A percentile compares a stretch with the other conserved stretches of the same genome.
These are phyloP conservation scores for Benitochromis conjunctus DNA, from an alignment of 2,113 vertebrate genomes.

Conservation along the genomic window DNA sequence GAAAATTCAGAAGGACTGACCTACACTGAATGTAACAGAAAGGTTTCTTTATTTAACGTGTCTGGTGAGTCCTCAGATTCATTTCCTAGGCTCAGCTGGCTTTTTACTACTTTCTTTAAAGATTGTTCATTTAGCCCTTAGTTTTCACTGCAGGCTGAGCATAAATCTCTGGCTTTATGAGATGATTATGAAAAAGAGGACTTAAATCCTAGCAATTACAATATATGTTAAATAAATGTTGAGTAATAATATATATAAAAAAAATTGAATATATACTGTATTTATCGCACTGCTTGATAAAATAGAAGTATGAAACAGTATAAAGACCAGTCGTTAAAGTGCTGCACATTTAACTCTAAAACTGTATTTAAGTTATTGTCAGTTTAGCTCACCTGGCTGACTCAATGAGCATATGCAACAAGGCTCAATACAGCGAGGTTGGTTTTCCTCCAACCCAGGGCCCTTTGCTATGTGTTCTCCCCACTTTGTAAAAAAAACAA, in stretches of 20 bases:
- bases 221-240: background rate
- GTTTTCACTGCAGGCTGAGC: background rate
- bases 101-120: background rate
- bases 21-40: background rate
- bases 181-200: background rate
- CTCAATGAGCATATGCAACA: too few relatives aligned
- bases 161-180: background rate
- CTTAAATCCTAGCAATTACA: background rate
- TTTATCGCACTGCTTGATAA: background rate
- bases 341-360: background rate
- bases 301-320: background rate
- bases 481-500: background rate
- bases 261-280: background rate
- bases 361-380: background rate
- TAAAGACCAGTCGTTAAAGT: background rate
- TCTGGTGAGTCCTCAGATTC: background rate
- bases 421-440: background rate
- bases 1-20: background rate
- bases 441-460: background rate
- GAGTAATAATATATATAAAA: background rate
- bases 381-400: too few relatives aligned
- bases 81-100: background rate
- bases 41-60: background rate
- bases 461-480: background rate
- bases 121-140: background rate